Base-by-base conservation (phyloP, 2,888 invertebrate genomes). In the Frankliniella fusca region DNA sequence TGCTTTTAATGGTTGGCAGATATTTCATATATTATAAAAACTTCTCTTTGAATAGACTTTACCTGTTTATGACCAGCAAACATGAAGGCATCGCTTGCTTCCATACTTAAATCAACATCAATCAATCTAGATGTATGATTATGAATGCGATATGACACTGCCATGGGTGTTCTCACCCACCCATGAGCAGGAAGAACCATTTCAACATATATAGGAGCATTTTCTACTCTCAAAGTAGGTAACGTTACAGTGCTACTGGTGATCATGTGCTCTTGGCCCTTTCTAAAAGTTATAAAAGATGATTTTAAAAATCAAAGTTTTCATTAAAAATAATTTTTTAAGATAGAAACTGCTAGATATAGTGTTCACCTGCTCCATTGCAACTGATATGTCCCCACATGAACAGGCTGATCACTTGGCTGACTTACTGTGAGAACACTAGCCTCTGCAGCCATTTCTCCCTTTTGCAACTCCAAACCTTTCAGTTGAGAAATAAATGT, bases 1-100 rank as follows among this genome's bases (percentile, higher is more conserved):
- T 11, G 81, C 12, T 81, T 48, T 65, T n/a, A 83, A 61, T 49
- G 82, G 28, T 76, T 79, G 38, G 38, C 38, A 38, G 38, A 80
- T 81, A 23, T 48, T 49, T 7, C 27, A 81, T n/a, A 49, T 81
- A 82, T 48, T 12, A 70, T 81, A 3, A 70, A 28, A 81, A 80
- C 54, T 49, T 3, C 11, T 28, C 49, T 23, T 70, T 54, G 54
- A 76, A 80, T 50, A 81, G 61, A 76, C 80, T 82, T 48, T 86
- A 94, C 94, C 90, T 97, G 95, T 89, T 96, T 97, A 86, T 97
- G 96, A 3, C 98, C 98, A 83, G 97, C 93, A 89, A 96, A 97
- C 94, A 98, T 97, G 87, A 98, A 98, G 76, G 94, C 94, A 87
- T 98, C 97, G 83, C 93, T 94, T 11, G 94, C 93, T 85, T 96